These are phyloP conservation scores for Gnatocerus cornutus DNA, from an alignment of 2,888 invertebrate species.

Conservation along the genomic window DNA sequence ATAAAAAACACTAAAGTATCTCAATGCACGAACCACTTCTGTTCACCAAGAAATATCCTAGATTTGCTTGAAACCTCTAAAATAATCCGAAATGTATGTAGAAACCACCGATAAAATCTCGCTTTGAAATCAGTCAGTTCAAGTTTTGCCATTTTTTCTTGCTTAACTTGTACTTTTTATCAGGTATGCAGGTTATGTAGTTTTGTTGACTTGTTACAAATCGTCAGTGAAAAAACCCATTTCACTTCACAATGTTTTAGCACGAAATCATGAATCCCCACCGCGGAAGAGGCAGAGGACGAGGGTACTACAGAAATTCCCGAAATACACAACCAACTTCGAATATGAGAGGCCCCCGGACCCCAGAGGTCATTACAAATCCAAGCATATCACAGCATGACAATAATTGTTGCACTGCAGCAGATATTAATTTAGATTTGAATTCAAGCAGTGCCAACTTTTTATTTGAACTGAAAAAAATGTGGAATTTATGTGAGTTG, in stretches of 20 bases:
- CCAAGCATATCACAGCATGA: constrained; percentile 62
- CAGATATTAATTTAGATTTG: constrained; percentile 70
- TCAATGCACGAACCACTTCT: not conserved
- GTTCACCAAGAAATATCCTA: not conserved
- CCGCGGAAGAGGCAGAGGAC: constrained; percentile 58
- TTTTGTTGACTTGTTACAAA: constrained; percentile 37
- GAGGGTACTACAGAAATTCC: constrained; percentile 49
- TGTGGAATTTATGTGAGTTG: constrained; percentile 63
- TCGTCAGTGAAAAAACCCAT: not conserved
- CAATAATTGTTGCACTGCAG: constrained; percentile 66
- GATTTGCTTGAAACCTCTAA: not conserved
- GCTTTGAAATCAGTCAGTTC: not conserved
- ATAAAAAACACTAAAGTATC: not conserved
- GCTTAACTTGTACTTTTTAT: not conserved
- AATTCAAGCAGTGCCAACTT: constrained; percentile 69
- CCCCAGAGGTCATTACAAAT: constrained; percentile 13
- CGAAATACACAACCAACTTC: constrained; percentile 42
- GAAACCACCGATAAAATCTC: not conserved
- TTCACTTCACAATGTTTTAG: not conserved
- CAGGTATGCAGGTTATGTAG: constrained; percentile 40
- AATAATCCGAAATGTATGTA: not conserved
- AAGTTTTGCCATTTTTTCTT: not conserved
- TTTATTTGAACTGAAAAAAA: constrained; percentile 70
- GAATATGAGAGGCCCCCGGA: constrained; percentile 19
- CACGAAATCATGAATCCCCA: constrained; percentile 43